Base-by-base conservation (phyloP, 1,140 invertebrate species). In the Heterodera schachtii region DNA sequence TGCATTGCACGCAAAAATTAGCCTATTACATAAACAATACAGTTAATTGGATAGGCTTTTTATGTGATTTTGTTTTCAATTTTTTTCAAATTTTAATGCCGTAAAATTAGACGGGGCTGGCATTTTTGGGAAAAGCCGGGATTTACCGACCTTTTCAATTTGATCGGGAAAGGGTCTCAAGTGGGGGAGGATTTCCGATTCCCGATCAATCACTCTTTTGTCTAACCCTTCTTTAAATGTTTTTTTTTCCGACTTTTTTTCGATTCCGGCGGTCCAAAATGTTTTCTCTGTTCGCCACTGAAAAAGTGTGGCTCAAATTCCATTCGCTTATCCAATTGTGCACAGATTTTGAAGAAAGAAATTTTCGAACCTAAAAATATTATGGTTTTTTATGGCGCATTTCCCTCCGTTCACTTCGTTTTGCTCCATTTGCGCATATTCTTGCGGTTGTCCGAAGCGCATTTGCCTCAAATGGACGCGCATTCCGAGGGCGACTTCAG, bases 281-380 rank as follows among this genome's bases (percentile, higher is more conserved):
- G 47, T 57, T 76, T 57, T 52, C 74, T 76, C 41, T 76, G 43
- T 66, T 66, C 16, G 57, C 4, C 16, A 19, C 57, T 60, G 57
- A 60, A 31, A 71, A 43, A 9, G 69, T 71, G 70, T 13, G 52
- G n/a, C 57, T 78, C 60, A 78, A 70, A 69, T 78, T 64, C 76
- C 76, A 78, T 69, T 78, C 76, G 66, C 76, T 78, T n/a, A 78
- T 60, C 76, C 76, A 78, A 78, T 67, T 78, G 70, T 78, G 64
- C 21, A 78, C 66, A 16, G 76, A 78, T 67, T 78, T 78, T 64
- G 76, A 78, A 21, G 57, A 47, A 19, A 78, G 70, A 78, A 78
- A 78, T 70, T 78, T 78, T 41, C 9, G 64, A 41, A 78, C 76
- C 70, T 78, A n/a, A 71, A 71, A 11, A 43, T 11, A 21, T 21